phyloP scores from a whole-genome alignment of 2,888 invertebrate genomes.

The Sussaba pulchella region DNA sequence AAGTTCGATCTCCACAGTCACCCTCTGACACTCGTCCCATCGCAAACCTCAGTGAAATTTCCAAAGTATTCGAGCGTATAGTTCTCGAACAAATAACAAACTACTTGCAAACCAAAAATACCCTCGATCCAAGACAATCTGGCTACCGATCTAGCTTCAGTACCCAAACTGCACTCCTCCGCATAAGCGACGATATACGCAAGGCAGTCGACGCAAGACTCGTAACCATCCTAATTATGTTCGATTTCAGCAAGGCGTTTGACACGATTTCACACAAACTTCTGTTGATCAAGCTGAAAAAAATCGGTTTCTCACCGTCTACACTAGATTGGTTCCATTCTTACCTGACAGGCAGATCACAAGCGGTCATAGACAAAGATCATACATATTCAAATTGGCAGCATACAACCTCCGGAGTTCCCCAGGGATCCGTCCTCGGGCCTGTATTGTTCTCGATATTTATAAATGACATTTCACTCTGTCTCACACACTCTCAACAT shows the following conservation, averaged over 20 bases:
- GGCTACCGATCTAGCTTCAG: slow-evolving; percentile 12
- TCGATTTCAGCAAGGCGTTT: slow-evolving; percentile 52
- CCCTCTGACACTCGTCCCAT: slow-evolving; percentile 6
- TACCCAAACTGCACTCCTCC: slow-evolving; percentile 30
- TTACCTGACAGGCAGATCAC: neutral
- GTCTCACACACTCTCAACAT: neutral
- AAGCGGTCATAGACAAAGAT: slow-evolving; percentile 10
- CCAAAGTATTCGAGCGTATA: neutral
- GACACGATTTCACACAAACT: slow-evolving; percentile 43
- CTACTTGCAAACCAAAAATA: neutral
- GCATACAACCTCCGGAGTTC: neutral
- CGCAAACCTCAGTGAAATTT: neutral
- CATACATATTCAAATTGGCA: neutral
- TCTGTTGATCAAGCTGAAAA: neutral
- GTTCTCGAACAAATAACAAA: slow-evolving; percentile 11
- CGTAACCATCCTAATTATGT: slow-evolving; percentile 5
- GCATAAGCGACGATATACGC: slow-evolving; percentile 11
- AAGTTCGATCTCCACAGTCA: neutral
- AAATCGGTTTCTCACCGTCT: too few relatives aligned
- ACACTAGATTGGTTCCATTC: neutral
- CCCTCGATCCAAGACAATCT: slow-evolving; percentile 4
- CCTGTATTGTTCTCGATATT: slow-evolving; percentile 25
- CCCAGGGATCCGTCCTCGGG: slow-evolving; percentile 41
- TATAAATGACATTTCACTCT: slow-evolving; percentile 34
- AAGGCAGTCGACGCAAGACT: neutral